Conservation (phyloP, 2,888 invertebrate species). For the Tholera decimalis region DNA sequence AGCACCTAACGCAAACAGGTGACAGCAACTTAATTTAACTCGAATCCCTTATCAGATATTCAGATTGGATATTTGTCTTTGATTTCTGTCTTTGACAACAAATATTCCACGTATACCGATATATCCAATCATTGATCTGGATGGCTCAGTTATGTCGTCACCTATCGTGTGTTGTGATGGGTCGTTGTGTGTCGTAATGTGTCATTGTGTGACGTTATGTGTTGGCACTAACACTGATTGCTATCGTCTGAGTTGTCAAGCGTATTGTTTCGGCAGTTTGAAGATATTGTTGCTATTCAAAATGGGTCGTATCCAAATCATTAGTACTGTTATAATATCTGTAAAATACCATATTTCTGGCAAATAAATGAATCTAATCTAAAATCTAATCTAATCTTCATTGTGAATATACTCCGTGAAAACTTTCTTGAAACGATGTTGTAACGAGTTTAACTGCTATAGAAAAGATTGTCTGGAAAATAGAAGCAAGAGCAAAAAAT, state of each 20-base stretch:
- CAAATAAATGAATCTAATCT: no score
- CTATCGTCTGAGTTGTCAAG: slow-evolving; percentile 6
- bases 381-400: no score
- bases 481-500: no score
- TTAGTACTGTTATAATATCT: slow-evolving; percentile 1
- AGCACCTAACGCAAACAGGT: not conserved
- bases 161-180: slow-evolving; percentile 6
- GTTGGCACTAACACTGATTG: slow-evolving; percentile 38
- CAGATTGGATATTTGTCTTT: slow-evolving; percentile 34
- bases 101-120: slow-evolving; percentile 32
- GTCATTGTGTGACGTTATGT: not conserved
- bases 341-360: no score
- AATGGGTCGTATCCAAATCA: not conserved
- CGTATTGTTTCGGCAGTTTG: slow-evolving; percentile 25
- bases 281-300: slow-evolving; percentile 18
- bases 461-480: no score
- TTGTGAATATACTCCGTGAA: no score
- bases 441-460: no score
- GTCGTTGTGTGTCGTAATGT: not conserved
- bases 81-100: slow-evolving; percentile 24
- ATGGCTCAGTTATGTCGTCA: slow-evolving; percentile 40
- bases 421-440: no score
- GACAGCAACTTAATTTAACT: not conserved
- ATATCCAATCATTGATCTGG: slow-evolving; percentile 43
- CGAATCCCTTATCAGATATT: slow-evolving; percentile 13